Conservation (phyloP, 2,113 vertebrate genomes). For the Sula dactylatra region DNA sequence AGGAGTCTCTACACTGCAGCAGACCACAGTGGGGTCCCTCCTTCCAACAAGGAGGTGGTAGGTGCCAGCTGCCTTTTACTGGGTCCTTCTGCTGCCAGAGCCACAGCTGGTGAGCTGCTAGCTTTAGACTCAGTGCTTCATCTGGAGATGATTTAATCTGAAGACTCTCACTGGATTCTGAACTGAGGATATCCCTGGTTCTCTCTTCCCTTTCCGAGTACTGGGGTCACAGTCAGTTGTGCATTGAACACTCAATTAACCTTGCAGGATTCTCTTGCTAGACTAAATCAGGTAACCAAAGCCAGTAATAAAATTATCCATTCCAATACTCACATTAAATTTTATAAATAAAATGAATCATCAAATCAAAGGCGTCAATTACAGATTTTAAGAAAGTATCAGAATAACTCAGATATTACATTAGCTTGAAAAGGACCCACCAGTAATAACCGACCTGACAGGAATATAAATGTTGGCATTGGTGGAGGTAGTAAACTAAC, state of each 20-base stretch:
- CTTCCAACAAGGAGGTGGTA: not conserved
- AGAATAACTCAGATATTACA: not conserved
- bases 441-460: not conserved
- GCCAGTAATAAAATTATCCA: not conserved
- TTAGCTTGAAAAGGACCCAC: not conserved
- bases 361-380: not conserved
- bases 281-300: not conserved
- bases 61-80: not conserved
- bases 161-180: not conserved
- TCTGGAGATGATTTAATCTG: not conserved
- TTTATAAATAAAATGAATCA: not conserved
- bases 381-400: not conserved
- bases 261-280: not conserved
- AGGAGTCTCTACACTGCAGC: not conserved
- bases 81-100: not conserved
- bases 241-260: not conserved
- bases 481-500: not conserved
- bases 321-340: not conserved
- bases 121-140: not conserved
- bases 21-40: not conserved
- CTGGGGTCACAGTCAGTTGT: not conserved
- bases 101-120: not conserved
- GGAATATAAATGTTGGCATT: not conserved
- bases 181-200: not conserved
- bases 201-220: not conserved